These are phyloP conservation scores for Bruchidius siliquastri DNA, from an alignment of 2,888 invertebrate genomes.

Conservation along the genomic window DNA sequence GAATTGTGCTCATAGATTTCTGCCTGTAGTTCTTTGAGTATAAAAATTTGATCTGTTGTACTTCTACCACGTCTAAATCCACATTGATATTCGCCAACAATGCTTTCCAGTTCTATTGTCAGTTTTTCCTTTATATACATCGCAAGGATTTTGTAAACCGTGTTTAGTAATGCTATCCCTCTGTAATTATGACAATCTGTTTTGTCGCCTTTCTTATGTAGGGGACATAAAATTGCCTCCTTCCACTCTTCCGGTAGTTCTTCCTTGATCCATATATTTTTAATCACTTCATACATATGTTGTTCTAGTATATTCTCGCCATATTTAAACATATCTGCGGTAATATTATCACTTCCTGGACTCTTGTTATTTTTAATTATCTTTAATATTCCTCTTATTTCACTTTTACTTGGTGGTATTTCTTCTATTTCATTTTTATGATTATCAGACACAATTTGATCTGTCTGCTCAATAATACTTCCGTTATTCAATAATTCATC, in stretches of 20 bases:
- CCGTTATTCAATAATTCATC: not conserved
- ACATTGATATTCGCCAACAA: too few relatives aligned
- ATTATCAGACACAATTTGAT: too few relatives aligned
- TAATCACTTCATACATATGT: not conserved
- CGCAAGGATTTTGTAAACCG: too few relatives aligned
- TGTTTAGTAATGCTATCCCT: too few relatives aligned
- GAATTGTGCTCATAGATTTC: not conserved
- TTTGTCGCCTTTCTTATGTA: not conserved
- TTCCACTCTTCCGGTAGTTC: not conserved
- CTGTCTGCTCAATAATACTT: too few relatives aligned
- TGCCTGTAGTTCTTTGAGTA: not conserved
- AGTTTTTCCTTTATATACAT: not conserved
- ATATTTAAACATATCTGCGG: too few relatives aligned
- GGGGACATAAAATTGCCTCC: not conserved
- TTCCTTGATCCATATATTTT: not conserved
- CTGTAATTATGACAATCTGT: too few relatives aligned
- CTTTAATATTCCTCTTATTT: too few relatives aligned
- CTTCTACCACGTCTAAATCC: not conserved
- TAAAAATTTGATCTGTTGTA: not conserved
- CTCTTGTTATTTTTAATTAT: too few relatives aligned
- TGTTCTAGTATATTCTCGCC: not conserved
- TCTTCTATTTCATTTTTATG: too few relatives aligned
- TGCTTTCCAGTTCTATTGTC: not conserved
- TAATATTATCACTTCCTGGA: too few relatives aligned
- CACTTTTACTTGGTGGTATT: too few relatives aligned